phyloP scores from a whole-genome alignment of 2,888 invertebrate species.

The Diogma glabrata region DNA sequence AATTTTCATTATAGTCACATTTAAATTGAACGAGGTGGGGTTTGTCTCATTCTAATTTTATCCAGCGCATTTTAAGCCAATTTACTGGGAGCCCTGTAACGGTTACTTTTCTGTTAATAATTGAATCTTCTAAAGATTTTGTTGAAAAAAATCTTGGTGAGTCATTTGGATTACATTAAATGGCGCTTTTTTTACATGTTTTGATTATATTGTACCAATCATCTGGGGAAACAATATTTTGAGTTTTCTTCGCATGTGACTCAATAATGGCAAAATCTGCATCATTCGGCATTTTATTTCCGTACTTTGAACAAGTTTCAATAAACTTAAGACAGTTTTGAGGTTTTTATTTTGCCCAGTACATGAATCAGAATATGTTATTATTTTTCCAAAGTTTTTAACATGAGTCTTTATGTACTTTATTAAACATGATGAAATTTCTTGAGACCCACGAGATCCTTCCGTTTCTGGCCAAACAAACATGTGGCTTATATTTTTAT shows the following conservation, averaged over 20 bases:
- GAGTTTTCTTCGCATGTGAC: slow-evolving; percentile 15
- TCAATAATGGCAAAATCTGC: slow-evolving; percentile 16
- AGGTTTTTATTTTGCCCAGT: too few relatives aligned
- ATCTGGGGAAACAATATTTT: too few relatives aligned
- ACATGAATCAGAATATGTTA: too few relatives aligned
- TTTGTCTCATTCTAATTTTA: too few relatives aligned
- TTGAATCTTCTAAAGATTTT: slow-evolving; percentile 20
- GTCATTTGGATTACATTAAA: slow-evolving; percentile 22
- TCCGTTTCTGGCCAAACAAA: slow-evolving; percentile 22
- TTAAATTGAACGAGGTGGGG: slow-evolving; percentile 21
- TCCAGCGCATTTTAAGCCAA: too few relatives aligned
- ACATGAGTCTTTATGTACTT: slow-evolving; percentile 18
- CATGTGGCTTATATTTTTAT: slow-evolving; percentile 21
- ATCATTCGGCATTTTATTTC: slow-evolving; percentile 17
- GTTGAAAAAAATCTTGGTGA: slow-evolving; percentile 20
- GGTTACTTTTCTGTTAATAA: slow-evolving; percentile 21
- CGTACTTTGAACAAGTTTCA: slow-evolving; percentile 18
- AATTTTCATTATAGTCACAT: slow-evolving; percentile 20
- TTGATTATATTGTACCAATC: too few relatives aligned
- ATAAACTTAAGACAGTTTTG: too few relatives aligned
- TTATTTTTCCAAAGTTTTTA: slow-evolving; percentile 16
- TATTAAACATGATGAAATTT: slow-evolving; percentile 16
- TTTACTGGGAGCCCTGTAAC: slow-evolving; percentile 19
- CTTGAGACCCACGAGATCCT: slow-evolving; percentile 21
- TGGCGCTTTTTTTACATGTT: slow-evolving; percentile 19